Evolutionary conservation across 2,888 invertebrate species (phyloP), one percentile per base, ranked within the genome.

Genomic region (Phlogophora meticulosa): DNA sequence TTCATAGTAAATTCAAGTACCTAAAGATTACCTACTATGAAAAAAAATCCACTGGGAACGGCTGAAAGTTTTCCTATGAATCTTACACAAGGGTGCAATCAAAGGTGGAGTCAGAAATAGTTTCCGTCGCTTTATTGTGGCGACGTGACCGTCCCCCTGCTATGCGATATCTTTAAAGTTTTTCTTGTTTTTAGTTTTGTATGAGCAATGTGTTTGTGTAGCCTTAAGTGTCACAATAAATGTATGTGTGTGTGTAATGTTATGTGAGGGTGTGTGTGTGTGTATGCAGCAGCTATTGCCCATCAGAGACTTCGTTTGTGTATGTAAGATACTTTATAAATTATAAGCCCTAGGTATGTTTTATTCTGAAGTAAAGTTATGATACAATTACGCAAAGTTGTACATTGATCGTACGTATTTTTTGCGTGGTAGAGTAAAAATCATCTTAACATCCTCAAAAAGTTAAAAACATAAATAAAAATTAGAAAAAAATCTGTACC

Each of bases 11-110:
- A 74, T 80, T 74, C 24, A n/a, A n/a, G 51, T 66, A 51, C n/a
- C n/a, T 62, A 61, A 75, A 66, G 40, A 81, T 77, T 63, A 58
- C 69, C 69, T 63, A 58, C 67, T 72, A 69, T 67, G 75, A 76
- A 73, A 71, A 76, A 83, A 81, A 42, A 75, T 81, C 67, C 7
- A 52, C 38, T 36, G 52, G 36, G 51, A 53, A 22, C 7, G 42
- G 42, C 55, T 46, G 17, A 38, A 82, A 83, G 63, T 82, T 82
- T 67, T 45, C 64, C 38, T 69, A 74, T 81, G 82, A 83, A 82
- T 83, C 76, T 79, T 60, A 64, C 82, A 77, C 83, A 76, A 75
- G 82, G 74, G 82, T 71, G 80, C 68, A 79, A 83, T 82, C 79
- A 74, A 64, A 74, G 70, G 72, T 76, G 40, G 40, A 76, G 60